Conservation (phyloP, 2,888 invertebrate species). For the Hedychridium roseum region DNA sequence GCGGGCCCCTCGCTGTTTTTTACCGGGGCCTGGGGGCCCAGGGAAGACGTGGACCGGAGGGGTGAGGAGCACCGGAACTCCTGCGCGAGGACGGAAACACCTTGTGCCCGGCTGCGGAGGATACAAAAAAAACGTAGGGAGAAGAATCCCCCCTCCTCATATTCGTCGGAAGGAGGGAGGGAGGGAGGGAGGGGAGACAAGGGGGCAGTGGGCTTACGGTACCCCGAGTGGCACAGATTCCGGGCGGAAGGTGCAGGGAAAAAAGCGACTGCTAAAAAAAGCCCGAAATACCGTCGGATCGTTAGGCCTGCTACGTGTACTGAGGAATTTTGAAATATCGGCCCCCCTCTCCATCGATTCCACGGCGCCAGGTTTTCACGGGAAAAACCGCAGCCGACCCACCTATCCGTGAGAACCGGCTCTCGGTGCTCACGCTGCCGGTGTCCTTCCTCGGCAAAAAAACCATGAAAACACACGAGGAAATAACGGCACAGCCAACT, state of each 20-base stretch:
- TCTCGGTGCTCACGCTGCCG: too few relatives aligned
- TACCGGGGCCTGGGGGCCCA: background rate
- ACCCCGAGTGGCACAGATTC: slow-evolving; percentile 61
- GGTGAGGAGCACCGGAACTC: slow-evolving; percentile 39
- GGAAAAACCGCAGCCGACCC: slow-evolving; percentile 32
- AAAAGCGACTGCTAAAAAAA: slow-evolving; percentile 42
- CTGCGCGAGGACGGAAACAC: slow-evolving; percentile 52
- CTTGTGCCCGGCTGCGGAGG: slow-evolving; percentile 51
- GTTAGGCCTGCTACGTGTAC: slow-evolving; percentile 27
- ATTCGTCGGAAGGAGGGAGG: slow-evolving; percentile 13
- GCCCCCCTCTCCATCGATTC: slow-evolving; percentile 5
- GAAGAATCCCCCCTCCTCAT: too few relatives aligned
- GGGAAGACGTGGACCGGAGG: slow-evolving; percentile 4
- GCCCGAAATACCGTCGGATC: slow-evolving; percentile 57
- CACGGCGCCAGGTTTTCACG: slow-evolving; percentile 21
- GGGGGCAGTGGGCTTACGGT: slow-evolving; percentile 55
- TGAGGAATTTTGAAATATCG: slow-evolving; percentile 14
- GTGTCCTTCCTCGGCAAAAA: slow-evolving; percentile 1
- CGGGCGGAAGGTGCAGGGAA: slow-evolving; percentile 43
- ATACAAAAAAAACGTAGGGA: slow-evolving; percentile 23
- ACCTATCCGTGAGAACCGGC: slow-evolving; percentile 46
- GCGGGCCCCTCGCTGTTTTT: too few relatives aligned
- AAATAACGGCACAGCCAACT: too few relatives aligned
- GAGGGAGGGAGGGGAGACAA: slow-evolving; percentile 21
- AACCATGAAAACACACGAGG: too few relatives aligned